phyloP scores from a whole-genome alignment of 2,888 invertebrate species.

The Osmoderma eremita region DNA sequence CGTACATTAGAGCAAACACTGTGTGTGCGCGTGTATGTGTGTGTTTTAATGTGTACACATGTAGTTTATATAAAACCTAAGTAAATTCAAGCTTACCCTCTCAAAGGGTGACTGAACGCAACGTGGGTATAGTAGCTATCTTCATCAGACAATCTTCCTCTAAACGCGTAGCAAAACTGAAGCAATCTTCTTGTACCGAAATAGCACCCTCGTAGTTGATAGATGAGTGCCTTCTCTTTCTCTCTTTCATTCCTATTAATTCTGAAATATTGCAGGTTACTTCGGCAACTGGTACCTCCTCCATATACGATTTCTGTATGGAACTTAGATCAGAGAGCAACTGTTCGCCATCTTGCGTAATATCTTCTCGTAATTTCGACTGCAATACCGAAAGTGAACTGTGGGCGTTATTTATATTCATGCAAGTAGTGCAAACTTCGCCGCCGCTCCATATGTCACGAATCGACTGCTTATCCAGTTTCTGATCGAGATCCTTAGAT shows the following conservation, averaged over 20 bases:
- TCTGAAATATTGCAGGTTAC: constrained; percentile 55
- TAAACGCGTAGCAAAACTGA: constrained; percentile 66
- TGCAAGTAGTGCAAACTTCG: constrained; percentile 61
- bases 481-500: constrained; percentile 35
- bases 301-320: constrained; percentile 54
- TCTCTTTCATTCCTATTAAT: constrained; percentile 62
- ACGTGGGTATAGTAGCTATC: constrained; percentile 57
- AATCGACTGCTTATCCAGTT: constrained; percentile 51
- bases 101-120: constrained; percentile 61
- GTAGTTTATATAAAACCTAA: constrained; percentile 40
- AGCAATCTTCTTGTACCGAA: constrained; percentile 59
- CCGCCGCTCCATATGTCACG: constrained; percentile 60
- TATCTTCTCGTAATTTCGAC: constrained; percentile 64
- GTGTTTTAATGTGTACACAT: constrained; percentile 37
- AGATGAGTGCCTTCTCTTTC: constrained; percentile 52
- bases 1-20: constrained; percentile 45
- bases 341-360: constrained; percentile 71
- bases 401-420: constrained; percentile 49
- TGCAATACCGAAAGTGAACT: constrained; percentile 52
- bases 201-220: constrained; percentile 49
- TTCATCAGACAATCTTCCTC: constrained; percentile 60
- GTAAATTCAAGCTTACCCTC: constrained; percentile 46
- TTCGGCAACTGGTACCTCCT: constrained; percentile 52
- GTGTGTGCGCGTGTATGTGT: constrained; percentile 40
- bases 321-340: constrained; percentile 70